Evolutionary conservation across 64 coral and sea anemone genomes (phyloP).

Genomic region (Platygyra sinensis): DNA sequence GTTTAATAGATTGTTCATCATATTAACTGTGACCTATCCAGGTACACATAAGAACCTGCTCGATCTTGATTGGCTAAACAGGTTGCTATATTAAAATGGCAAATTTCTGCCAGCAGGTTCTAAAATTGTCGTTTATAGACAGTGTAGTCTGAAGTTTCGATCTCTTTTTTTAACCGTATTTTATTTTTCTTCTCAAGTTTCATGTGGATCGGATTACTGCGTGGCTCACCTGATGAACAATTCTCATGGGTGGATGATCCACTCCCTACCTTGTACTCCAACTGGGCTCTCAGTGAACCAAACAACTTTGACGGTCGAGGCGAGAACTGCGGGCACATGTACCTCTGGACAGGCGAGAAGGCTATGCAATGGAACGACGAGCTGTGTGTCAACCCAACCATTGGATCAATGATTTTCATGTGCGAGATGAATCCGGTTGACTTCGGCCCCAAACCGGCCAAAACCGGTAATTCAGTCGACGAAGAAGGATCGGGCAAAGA

Average conservation of each 20-base stretch:
- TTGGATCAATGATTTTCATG: slow-evolving; percentile 34
- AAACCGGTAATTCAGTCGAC: neutral
- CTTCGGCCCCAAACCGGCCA: neutral
- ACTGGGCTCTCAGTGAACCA: slow-evolving; percentile 20
- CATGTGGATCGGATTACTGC: slow-evolving; percentile 41
- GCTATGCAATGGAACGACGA: slow-evolving; percentile 44
- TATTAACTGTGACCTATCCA: too few species aligned
- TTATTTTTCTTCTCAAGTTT: neutral
- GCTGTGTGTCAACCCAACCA: slow-evolving; percentile 14
- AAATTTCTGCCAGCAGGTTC: neutral
- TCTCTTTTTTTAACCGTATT: neutral
- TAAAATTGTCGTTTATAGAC: neutral
- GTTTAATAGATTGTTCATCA: too few species aligned
- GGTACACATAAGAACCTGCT: too few species aligned
- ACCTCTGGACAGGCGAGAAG: slow-evolving; percentile 7
- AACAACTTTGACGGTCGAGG: slow-evolving; percentile 30
- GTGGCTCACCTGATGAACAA: neutral
- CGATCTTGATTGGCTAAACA: neutral
- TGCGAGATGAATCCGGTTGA: slow-evolving; percentile 10
- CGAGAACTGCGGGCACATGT: slow-evolving; percentile 40
- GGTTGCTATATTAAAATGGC: neutral
- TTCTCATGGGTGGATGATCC: slow-evolving; percentile 1
- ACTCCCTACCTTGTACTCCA: neutral
- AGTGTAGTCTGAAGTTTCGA: neutral
- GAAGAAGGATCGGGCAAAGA: slow-evolving; percentile 1